Conservation (phyloP, 2,797 vertebrate species). For the Limosa lapponica region DNA sequence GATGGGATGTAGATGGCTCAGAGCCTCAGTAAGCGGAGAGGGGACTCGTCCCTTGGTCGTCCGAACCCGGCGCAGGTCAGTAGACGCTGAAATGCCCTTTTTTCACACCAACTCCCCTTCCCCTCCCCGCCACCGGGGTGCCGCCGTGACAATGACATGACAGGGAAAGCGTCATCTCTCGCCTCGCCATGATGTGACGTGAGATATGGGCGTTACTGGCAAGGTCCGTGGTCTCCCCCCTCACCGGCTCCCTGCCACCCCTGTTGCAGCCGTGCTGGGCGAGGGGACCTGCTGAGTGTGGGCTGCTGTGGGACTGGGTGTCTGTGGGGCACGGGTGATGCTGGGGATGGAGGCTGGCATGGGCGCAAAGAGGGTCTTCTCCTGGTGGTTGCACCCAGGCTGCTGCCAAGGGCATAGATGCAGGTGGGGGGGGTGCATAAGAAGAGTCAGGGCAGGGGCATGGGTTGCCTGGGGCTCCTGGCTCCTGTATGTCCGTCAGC, state of each 20-base stretch:
- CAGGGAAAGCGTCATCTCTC: neutral
- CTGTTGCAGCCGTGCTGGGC: fast-evolving
- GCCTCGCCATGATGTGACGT: neutral
- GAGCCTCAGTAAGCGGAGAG: conserved; percentile 25
- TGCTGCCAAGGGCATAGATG: neutral
- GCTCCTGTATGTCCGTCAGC: neutral
- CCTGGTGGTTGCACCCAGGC: neutral
- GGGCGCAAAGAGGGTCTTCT: neutral
- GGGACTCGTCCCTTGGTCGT: neutral
- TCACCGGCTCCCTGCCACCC: neutral
- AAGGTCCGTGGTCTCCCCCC: fast-evolving
- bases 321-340: fast-evolving
- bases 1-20: conserved; percentile 68
- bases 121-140: fast-evolving
- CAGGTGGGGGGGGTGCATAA: neutral
- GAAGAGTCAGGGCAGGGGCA: neutral
- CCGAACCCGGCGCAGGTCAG: conserved; percentile 10
- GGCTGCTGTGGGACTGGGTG: neutral
- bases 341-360: neutral
- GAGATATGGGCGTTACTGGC: neutral
- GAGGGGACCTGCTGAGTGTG: fast-evolving
- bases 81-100: neutral
- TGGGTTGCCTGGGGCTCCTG: neutral
- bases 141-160: neutral
- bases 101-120: neutral